A percentile compares a stretch with the other conserved stretches of the same genome.
These are phyloP conservation scores for Hassar affinis DNA, from an alignment of 2,113 vertebrate species.

Conservation along the genomic window DNA sequence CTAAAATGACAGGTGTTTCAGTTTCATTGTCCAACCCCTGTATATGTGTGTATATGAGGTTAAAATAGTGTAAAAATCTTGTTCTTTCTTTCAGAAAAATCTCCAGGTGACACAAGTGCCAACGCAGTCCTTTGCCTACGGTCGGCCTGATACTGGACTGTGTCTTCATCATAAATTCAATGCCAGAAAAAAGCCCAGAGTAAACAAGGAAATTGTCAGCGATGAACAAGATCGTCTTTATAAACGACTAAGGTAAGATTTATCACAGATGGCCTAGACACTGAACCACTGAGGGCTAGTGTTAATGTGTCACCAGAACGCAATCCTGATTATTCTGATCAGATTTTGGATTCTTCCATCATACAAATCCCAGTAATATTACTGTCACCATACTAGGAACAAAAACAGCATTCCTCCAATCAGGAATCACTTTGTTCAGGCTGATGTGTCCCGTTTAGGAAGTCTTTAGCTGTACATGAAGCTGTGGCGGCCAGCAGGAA, in stretches of 20 bases:
- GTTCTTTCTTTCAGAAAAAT: constrained; percentile 17
- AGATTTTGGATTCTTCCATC: neutral
- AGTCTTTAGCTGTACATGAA: constrained; percentile 17
- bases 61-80: neutral
- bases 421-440: neutral
- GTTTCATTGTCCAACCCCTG: too few relatives aligned
- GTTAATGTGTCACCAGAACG: neutral
- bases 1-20: too few relatives aligned
- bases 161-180: neutral
- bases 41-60: too few relatives aligned
- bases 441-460: constrained; percentile 24
- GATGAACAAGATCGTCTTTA: neutral
- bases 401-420: neutral
- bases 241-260: constrained; percentile 28
- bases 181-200: constrained; percentile 24
- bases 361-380: neutral
- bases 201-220: neutral
- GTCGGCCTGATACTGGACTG: neutral
- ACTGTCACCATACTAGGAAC: neutral
- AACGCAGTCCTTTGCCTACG: neutral
- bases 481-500: constrained; percentile 3
- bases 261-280: neutral
- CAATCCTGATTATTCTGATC: neutral
- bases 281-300: neutral
- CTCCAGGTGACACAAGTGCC: neutral